phyloP scores from a whole-genome alignment of 2,113 vertebrate species.

The Sakesphorus luctuosus region DNA sequence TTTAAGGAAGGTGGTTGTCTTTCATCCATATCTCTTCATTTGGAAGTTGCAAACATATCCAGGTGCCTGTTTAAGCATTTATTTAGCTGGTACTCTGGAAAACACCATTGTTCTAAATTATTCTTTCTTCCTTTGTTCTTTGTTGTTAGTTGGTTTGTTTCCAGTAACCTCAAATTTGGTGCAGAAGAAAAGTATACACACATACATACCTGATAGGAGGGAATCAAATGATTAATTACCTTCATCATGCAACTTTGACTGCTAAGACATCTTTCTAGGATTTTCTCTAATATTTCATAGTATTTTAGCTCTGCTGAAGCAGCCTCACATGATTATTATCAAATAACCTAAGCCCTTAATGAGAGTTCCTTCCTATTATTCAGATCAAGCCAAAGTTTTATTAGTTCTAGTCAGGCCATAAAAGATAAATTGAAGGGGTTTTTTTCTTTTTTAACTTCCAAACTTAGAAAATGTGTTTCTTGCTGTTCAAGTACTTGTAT shows the following conservation, averaged over 20 bases:
- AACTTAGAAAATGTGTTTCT: neutral
- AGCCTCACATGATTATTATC: neutral
- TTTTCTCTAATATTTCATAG: neutral
- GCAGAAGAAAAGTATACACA: neutral
- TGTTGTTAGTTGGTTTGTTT: conserved; percentile 19
- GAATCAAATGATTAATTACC: neutral
- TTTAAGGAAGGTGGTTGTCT: neutral
- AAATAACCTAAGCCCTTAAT: neutral
- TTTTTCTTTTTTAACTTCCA: neutral
- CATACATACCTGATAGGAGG: neutral
- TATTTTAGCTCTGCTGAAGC: neutral
- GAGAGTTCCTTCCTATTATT: conserved; percentile 45
- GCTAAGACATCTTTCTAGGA: neutral
- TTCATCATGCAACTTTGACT: neutral
- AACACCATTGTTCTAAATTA: neutral
- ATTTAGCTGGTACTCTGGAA: neutral
- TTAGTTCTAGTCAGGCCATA: neutral
- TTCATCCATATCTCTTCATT: neutral
- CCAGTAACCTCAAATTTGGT: neutral
- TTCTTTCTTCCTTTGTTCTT: conserved; percentile 14
- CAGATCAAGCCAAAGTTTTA: neutral
- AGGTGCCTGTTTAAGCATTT: neutral
- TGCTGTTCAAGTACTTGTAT: neutral
- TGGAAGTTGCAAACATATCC: neutral
- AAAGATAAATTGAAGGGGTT: neutral